Evolutionary conservation across 2,888 invertebrate genomes (phyloP).

Genomic region (Sinelater perroti): DNA sequence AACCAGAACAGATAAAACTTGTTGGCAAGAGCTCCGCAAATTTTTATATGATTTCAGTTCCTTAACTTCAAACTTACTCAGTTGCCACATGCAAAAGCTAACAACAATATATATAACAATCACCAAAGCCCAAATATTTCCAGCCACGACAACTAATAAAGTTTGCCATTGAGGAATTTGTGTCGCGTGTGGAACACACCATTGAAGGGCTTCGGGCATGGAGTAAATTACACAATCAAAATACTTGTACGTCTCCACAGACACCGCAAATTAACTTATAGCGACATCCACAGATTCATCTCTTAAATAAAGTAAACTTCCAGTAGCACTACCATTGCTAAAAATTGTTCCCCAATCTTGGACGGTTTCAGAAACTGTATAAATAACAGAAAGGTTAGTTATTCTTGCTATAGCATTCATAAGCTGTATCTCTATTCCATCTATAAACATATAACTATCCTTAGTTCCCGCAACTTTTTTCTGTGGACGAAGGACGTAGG

Average conservation of each 20-base stretch:
- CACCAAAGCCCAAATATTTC: slow-evolving; percentile 34
- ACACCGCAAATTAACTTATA: slow-evolving; percentile 52
- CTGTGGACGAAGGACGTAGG: slow-evolving; percentile 50
- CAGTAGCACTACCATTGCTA: slow-evolving; percentile 46
- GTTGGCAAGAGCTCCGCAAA: slow-evolving; percentile 34
- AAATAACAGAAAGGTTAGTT: slow-evolving; percentile 46
- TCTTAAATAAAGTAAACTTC: slow-evolving; percentile 46
- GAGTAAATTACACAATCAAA: slow-evolving; percentile 54
- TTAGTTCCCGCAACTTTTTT: slow-evolving; percentile 21
- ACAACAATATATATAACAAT: slow-evolving; percentile 27
- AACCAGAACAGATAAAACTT: slow-evolving; percentile 40
- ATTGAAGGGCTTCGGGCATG: slow-evolving; percentile 51
- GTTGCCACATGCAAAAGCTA: slow-evolving; percentile 25
- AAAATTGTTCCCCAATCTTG: slow-evolving; percentile 45
- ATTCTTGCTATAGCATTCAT: slow-evolving; percentile 46
- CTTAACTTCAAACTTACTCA: slow-evolving; percentile 20
- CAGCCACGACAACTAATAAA: slow-evolving; percentile 37
- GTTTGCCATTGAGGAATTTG: slow-evolving; percentile 44
- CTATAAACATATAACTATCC: slow-evolving; percentile 25
- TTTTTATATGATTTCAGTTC: slow-evolving; percentile 32
- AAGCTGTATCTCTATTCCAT: slow-evolving; percentile 48
- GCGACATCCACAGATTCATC: slow-evolving; percentile 50
- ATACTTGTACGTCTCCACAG: slow-evolving; percentile 43
- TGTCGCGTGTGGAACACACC: slow-evolving; percentile 54
- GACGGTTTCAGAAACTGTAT: slow-evolving; percentile 37